Percentiles rank a stretch among this genome's conserved stretches.
phyloP scores from a whole-genome alignment of 1,140 invertebrate species.

The Bombus waltoni region DNA sequence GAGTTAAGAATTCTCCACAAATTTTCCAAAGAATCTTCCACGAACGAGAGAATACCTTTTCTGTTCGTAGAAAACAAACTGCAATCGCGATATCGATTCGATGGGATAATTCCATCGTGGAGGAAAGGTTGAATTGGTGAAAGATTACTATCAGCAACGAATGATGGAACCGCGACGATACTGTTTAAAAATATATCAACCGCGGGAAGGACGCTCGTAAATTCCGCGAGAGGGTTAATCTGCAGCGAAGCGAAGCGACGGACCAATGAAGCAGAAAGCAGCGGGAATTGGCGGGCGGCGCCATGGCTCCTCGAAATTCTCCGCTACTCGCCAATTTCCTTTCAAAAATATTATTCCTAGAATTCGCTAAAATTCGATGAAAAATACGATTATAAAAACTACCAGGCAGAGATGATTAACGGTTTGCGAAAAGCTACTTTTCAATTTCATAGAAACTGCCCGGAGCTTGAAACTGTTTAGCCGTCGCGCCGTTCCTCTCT shows the following conservation, averaged over 20 bases:
- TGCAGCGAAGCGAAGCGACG: slow-evolving; percentile 56
- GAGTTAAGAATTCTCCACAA: neutral
- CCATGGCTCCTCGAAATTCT: slow-evolving; percentile 34
- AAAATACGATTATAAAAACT: too few relatives aligned
- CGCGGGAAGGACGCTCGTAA: slow-evolving; percentile 67
- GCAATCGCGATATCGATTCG: neutral
- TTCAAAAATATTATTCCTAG: slow-evolving; percentile 1
- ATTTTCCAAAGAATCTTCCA: too few relatives aligned
- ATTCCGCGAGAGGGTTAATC: slow-evolving; percentile 61
- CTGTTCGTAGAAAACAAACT: neutral
- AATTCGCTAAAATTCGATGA: neutral
- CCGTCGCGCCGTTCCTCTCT: neutral
- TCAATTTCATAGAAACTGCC: neutral
- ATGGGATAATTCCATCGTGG: neutral
- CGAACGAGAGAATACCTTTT: neutral
- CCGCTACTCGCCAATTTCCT: slow-evolving; percentile 1
- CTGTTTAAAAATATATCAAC: slow-evolving; percentile 58
- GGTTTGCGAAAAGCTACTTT: neutral
- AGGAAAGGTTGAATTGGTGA: neutral
- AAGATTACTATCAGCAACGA: neutral
- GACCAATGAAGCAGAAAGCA: slow-evolving; percentile 63
- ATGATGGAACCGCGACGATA: slow-evolving; percentile 30
- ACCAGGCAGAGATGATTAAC: neutral
- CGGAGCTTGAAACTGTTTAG: neutral
- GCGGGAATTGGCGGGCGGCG: slow-evolving; percentile 52